phyloP scores from a whole-genome alignment of 1,140 invertebrate genomes.

The Pseudoatta argentina region DNA sequence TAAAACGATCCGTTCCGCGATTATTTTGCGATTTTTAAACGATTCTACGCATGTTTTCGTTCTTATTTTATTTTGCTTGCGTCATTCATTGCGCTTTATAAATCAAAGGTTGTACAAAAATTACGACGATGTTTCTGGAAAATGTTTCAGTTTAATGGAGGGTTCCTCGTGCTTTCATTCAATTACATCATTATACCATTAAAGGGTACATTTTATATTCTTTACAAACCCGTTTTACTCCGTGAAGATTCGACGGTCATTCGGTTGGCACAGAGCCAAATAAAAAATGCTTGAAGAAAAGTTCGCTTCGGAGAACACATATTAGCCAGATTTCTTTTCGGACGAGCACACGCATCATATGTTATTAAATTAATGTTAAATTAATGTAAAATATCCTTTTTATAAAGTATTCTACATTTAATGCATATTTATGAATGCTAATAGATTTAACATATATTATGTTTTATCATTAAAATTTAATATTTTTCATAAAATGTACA shows the following conservation, averaged over 20 bases:
- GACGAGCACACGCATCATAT: too few relatives aligned
- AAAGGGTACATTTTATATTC: not conserved
- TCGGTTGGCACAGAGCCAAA: not conserved
- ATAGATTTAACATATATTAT: not conserved
- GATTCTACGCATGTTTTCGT: not conserved
- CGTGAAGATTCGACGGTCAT: not conserved
- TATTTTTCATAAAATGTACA: not conserved
- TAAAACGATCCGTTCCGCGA: not conserved
- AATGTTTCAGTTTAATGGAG: not conserved
- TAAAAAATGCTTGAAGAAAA: slow-evolving; percentile 66
- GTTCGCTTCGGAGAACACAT: slow-evolving; percentile 60
- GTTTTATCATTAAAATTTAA: not conserved
- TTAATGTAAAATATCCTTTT: not conserved
- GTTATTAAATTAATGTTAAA: slow-evolving; percentile 19
- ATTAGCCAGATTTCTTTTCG: slow-evolving; percentile 50
- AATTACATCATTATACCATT: slow-evolving; percentile 35
- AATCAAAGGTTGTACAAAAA: slow-evolving; percentile 13
- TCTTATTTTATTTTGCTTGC: not conserved
- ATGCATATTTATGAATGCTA: too few relatives aligned
- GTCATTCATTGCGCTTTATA: not conserved
- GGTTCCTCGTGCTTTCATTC: not conserved
- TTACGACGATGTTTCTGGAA: not conserved
- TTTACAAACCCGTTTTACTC: slow-evolving; percentile 5
- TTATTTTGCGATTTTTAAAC: not conserved
- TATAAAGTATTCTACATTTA: not conserved